These are phyloP conservation scores for Spizella passerina DNA, from an alignment of 2,797 vertebrate species.

Conservation along the genomic window DNA sequence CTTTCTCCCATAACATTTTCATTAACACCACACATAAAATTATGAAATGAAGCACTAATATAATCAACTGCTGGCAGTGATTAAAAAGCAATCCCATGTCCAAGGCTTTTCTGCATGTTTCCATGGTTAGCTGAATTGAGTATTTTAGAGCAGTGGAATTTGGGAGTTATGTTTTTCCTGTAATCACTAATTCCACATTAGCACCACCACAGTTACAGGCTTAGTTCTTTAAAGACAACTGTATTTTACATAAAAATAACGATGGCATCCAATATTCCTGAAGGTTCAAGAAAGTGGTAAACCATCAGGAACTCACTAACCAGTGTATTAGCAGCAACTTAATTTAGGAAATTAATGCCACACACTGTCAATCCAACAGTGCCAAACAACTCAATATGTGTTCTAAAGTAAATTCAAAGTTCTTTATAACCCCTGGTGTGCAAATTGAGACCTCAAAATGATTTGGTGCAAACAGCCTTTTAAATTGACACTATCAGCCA, in stretches of 20 bases:
- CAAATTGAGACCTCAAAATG: neutral
- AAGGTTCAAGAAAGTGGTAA: neutral
- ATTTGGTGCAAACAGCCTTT: neutral
- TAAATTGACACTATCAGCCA: neutral
- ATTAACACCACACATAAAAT: neutral
- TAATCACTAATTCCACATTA: neutral
- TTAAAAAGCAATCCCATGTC: neutral
- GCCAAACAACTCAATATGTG: neutral
- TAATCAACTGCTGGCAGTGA: neutral
- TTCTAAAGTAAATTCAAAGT: neutral
- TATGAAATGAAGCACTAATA: neutral
- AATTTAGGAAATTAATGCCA: neutral
- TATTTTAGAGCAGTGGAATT: neutral
- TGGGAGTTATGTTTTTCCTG: neutral
- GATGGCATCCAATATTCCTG: neutral
- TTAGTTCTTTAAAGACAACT: neutral
- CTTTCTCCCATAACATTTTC: neutral
- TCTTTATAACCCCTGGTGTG: neutral
- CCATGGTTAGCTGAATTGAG: neutral
- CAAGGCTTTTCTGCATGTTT: neutral
- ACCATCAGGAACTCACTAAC: neutral
- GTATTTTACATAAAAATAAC: neutral
- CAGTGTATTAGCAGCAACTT: neutral
- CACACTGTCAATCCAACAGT: neutral
- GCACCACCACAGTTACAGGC: neutral